Conservation (phyloP, 2,888 invertebrate species). For the Drosophila nr. fundita region DNA sequence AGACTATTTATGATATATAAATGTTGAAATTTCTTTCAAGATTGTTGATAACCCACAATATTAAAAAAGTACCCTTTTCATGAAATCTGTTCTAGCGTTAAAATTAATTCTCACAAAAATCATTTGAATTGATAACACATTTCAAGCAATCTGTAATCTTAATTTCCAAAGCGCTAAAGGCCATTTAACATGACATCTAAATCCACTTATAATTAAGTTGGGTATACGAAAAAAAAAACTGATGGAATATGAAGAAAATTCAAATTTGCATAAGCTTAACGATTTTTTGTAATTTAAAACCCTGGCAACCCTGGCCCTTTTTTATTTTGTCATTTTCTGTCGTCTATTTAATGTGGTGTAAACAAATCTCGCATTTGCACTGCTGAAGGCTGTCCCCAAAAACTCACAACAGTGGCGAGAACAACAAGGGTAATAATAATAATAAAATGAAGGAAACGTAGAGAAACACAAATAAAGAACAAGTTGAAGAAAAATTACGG, state of each 20-base stretch:
- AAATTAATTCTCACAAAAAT: not conserved
- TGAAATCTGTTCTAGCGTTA: not conserved
- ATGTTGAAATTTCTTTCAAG: not conserved
- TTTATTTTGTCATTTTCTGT: slow-evolving; percentile 49
- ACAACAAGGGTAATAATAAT: slow-evolving; percentile 28
- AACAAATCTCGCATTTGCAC: slow-evolving; percentile 77
- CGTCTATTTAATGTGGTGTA: slow-evolving; percentile 68
- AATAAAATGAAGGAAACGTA: slow-evolving; percentile 62
- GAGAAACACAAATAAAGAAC: slow-evolving; percentile 55
- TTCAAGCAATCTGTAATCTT: not conserved
- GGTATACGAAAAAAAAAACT: not conserved
- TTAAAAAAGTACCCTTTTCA: not conserved
- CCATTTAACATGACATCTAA: not conserved
- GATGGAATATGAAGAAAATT: slow-evolving; percentile 7
- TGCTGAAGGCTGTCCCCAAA: slow-evolving; percentile 40
- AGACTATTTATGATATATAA: not conserved
- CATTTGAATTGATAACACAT: not conserved
- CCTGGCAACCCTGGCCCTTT: slow-evolving; percentile 25
- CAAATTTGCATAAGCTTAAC: slow-evolving; percentile 24
- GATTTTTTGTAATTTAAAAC: slow-evolving; percentile 45
- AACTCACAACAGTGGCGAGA: slow-evolving; percentile 19
- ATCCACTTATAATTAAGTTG: not conserved
- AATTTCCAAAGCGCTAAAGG: not conserved
- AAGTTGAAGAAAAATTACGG: slow-evolving; percentile 71
- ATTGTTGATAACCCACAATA: not conserved